Percentiles rank a stretch among this genome's conserved stretches.
Conservation (phyloP, 2,113 vertebrate species). For the Apaloderma vittatum region DNA sequence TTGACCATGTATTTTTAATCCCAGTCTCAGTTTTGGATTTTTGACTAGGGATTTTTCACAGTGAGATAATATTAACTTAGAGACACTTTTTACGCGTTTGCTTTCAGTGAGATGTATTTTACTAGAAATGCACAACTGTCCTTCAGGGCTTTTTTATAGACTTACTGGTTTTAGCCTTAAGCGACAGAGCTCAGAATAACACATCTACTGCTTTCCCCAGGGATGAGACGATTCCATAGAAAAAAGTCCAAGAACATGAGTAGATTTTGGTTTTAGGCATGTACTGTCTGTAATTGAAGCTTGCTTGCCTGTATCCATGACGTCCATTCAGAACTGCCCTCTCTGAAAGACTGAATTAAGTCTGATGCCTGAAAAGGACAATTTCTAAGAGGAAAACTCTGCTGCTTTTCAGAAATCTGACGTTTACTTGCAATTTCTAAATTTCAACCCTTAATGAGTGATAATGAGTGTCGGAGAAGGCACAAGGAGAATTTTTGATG, state of each 20-base stretch:
- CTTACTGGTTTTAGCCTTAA: not conserved
- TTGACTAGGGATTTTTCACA: not conserved
- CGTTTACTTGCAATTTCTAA: slow-evolving; percentile 34
- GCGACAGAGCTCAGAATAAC: not conserved
- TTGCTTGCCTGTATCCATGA: not conserved
- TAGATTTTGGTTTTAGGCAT: not conserved
- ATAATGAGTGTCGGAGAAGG: slow-evolving; percentile 47
- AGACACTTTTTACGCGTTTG: not conserved
- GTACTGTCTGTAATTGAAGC: not conserved
- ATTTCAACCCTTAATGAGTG: slow-evolving; percentile 54
- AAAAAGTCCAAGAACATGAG: not conserved
- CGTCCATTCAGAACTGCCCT: not conserved
- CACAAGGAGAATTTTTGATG: slow-evolving; percentile 63
- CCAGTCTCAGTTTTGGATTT: not conserved
- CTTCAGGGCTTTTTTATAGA: not conserved
- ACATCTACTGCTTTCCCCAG: not conserved
- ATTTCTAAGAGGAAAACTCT: slow-evolving; percentile 23
- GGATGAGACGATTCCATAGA: not conserved
- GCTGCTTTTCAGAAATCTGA: slow-evolving; percentile 25
- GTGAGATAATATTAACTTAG: not conserved
- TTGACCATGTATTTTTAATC: not conserved
- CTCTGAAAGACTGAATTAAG: not conserved
- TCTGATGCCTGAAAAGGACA: slow-evolving; percentile 11
- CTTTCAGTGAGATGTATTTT: not conserved
- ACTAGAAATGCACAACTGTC: not conserved